These are phyloP conservation scores for Scophthalmus maximus DNA, from an alignment of 2,113 vertebrate genomes.

Conservation along the genomic window DNA sequence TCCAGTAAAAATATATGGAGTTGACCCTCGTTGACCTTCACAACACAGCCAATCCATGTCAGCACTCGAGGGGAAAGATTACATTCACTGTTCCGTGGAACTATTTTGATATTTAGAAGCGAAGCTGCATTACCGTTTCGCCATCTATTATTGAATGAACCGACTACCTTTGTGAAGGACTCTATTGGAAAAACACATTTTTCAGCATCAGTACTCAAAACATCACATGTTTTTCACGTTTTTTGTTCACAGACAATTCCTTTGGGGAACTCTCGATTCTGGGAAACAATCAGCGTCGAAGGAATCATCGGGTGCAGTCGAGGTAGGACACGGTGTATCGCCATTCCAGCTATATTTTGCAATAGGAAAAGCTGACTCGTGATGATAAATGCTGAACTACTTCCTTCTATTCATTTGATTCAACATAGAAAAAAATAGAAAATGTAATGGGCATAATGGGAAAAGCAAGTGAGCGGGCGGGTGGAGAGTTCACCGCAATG, in stretches of 20 bases:
- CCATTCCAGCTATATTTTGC: slow-evolving; percentile 19
- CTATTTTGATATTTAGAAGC: slow-evolving; percentile 14
- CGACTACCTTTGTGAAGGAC: neutral
- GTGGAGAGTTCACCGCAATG: slow-evolving; percentile 18
- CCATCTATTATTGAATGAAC: neutral
- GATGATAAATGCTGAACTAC: slow-evolving; percentile 48
- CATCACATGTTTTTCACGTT: slow-evolving; percentile 8
- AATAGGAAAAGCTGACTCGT: slow-evolving; percentile 48
- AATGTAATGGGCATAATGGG: neutral
- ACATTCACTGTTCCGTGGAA: slow-evolving; percentile 8
- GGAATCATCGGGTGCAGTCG: neutral
- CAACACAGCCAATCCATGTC: slow-evolving; percentile 17
- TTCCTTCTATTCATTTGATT: slow-evolving; percentile 54
- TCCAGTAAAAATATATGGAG: neutral
- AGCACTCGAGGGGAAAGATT: slow-evolving; percentile 4
- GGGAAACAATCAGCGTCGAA: slow-evolving; percentile 18
- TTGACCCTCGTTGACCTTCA: slow-evolving; percentile 30
- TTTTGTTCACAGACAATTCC: neutral
- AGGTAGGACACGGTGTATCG: neutral
- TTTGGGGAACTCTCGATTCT: neutral
- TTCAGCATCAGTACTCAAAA: slow-evolving; percentile 21
- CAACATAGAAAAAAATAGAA: slow-evolving; percentile 25
- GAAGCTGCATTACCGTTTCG: neutral
- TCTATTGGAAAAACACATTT: slow-evolving; percentile 2
- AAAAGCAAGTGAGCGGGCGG: slow-evolving; percentile 21